Percentiles rank a stretch among this genome's conserved stretches.
Evolutionary conservation across 2,888 invertebrate genomes (phyloP).

Genomic region (Lasioglossum leucozonium): DNA sequence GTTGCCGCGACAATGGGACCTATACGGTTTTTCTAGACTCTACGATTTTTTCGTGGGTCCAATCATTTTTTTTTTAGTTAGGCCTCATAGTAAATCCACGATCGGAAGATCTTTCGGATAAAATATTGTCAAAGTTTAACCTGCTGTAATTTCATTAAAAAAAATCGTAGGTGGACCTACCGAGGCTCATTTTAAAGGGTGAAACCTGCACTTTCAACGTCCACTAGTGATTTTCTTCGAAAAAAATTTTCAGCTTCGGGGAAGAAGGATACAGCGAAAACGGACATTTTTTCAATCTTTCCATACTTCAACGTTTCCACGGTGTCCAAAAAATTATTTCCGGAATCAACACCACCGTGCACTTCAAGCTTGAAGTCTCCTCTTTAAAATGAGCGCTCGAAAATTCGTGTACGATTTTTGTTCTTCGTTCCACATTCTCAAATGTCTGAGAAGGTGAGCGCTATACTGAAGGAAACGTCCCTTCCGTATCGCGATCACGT

Average conservation of each 20-base stretch:
- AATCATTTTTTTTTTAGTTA: not conserved
- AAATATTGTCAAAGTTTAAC: not conserved
- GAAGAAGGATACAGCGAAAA: not conserved
- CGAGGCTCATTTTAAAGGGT: not conserved
- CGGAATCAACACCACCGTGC: not conserved
- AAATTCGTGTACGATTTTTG: not conserved
- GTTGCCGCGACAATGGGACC: rapidly evolving
- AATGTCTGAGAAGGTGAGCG: not conserved
- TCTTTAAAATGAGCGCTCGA: not conserved
- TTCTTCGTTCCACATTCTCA: not conserved
- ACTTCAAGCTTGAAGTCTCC: not conserved
- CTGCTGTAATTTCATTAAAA: not conserved
- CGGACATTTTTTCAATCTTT: not conserved
- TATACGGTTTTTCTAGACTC: not conserved
- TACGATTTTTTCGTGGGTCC: not conserved
- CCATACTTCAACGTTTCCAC: not conserved
- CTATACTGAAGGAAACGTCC: not conserved
- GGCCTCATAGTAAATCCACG: not conserved
- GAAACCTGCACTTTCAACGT: not conserved
- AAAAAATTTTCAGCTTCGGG: not conserved
- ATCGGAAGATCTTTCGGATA: not conserved
- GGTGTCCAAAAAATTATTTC: not conserved
- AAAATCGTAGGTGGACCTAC: not conserved
- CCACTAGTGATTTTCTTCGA: rapidly evolving
- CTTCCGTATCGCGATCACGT: not conserved